A percentile compares a stretch with the other conserved stretches of the same genome.
These are phyloP conservation scores for Calyptommatus sinebrachiatus DNA, from an alignment of 2,113 vertebrate genomes.

Conservation along the genomic window DNA sequence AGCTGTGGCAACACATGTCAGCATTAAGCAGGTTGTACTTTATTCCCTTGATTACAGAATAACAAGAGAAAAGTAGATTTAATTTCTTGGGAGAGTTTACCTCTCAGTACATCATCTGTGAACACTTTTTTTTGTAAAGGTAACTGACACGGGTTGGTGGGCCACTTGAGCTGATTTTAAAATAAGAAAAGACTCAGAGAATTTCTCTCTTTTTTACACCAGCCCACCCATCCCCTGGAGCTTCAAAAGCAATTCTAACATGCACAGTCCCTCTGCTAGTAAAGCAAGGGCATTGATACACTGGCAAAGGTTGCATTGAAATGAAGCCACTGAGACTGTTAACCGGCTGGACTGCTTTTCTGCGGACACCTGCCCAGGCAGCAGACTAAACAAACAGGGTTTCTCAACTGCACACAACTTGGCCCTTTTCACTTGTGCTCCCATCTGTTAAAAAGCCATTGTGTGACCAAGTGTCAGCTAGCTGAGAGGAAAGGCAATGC, in stretches of 20 bases:
- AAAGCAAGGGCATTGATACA: constrained; percentile 55
- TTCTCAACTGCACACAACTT: constrained; percentile 81
- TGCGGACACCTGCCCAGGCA: constrained; percentile 85
- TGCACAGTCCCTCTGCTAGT: constrained; percentile 32
- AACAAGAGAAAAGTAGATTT: too few relatives aligned
- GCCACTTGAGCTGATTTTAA: neutral
- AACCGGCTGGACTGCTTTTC: constrained; percentile 71
- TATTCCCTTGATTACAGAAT: too few relatives aligned
- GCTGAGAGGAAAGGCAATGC: constrained; percentile 66
- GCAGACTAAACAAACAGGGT: constrained; percentile 83
- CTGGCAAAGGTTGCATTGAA: constrained; percentile 53
- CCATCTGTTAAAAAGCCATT: constrained; percentile 97
- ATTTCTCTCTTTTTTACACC: constrained; percentile 13
- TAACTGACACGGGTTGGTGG: constrained; percentile 8
- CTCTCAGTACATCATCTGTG: too few relatives aligned
- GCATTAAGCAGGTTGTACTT: too few relatives aligned
- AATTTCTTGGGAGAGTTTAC: too few relatives aligned
- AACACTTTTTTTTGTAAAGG: too few relatives aligned
- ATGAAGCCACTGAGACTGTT: constrained; percentile 59
- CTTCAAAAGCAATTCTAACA: constrained; percentile 39
- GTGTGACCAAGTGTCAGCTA: constrained; percentile 83
- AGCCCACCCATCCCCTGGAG: constrained; percentile 5
- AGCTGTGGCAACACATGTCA: too few relatives aligned
- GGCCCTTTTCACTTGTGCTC: constrained; percentile 78
- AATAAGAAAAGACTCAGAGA: constrained; percentile 17